Evolutionary conservation across 2,113 vertebrate genomes (phyloP).

Genomic region (Rhodinocichla rosea): DNA sequence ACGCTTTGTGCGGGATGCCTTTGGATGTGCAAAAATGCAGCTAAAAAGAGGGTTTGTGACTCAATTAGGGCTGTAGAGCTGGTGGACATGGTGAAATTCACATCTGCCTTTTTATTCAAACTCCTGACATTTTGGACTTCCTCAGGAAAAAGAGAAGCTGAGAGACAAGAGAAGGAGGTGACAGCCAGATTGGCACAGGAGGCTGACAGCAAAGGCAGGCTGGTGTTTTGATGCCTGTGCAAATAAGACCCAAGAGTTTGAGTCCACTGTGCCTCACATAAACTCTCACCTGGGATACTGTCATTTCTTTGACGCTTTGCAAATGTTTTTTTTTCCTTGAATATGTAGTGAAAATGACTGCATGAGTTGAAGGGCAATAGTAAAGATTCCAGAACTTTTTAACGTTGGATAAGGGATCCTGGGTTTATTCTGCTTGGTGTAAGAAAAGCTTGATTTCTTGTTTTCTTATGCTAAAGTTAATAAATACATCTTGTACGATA

Average conservation of each 20-base stretch:
- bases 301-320: background rate
- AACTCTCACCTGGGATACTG: background rate
- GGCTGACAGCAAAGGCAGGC: background rate
- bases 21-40: background rate
- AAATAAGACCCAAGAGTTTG: background rate
- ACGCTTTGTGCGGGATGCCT: background rate
- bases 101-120: background rate
- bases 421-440: background rate
- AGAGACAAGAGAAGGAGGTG: background rate
- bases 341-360: background rate
- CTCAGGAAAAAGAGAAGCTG: background rate
- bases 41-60: background rate
- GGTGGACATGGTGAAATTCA: background rate
- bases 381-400: background rate
- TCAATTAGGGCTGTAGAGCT: background rate
- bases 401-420: rapidly evolving
- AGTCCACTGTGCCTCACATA: rapidly evolving
- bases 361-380: background rate
- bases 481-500: background rate
- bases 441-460: background rate
- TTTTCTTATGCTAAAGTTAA: background rate
- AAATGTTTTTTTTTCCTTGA: background rate
- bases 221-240: background rate
- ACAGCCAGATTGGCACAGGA: background rate
- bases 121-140: background rate